Percentiles rank a stretch among this genome's conserved stretches.
Evolutionary conservation across 2,888 invertebrate species (phyloP).

Genomic region (Sepioteuthis lessoniana): DNA sequence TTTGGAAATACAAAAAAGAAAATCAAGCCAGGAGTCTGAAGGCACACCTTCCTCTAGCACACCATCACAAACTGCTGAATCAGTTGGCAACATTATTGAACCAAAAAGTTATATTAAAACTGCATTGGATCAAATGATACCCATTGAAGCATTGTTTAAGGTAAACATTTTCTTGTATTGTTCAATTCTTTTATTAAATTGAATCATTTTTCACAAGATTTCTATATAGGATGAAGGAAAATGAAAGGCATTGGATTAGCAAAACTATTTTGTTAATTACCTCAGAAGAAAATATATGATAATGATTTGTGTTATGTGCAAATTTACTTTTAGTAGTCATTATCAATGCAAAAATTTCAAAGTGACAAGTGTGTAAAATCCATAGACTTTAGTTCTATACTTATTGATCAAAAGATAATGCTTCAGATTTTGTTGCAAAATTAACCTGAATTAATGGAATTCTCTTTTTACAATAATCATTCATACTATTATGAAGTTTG

Average conservation of each 20-base stretch:
- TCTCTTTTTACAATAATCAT: too few species aligned
- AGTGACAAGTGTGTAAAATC: too few species aligned
- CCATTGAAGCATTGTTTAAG: slow-evolving; percentile 39
- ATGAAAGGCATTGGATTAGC: neutral
- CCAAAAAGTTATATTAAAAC: neutral
- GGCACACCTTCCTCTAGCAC: neutral
- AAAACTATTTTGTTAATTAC: neutral
- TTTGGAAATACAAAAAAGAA: neutral
- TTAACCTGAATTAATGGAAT: too few species aligned
- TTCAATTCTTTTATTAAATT: neutral
- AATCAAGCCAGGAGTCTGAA: neutral
- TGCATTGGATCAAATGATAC: slow-evolving; percentile 46
- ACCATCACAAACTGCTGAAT: neutral
- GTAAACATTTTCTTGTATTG: neutral
- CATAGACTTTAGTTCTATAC: too few species aligned
- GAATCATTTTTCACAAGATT: neutral
- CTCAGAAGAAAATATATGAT: too few species aligned
- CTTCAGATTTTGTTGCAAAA: too few species aligned
- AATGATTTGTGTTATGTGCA: too few species aligned
- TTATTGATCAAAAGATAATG: too few species aligned
- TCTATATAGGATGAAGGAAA: neutral
- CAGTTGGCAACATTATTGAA: neutral
- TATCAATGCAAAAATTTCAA: too few species aligned
- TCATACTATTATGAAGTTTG: too few species aligned
- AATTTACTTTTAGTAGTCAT: too few species aligned